Base-by-base conservation (phyloP, 2,888 invertebrate genomes). In the Drosophila rellima region DNA sequence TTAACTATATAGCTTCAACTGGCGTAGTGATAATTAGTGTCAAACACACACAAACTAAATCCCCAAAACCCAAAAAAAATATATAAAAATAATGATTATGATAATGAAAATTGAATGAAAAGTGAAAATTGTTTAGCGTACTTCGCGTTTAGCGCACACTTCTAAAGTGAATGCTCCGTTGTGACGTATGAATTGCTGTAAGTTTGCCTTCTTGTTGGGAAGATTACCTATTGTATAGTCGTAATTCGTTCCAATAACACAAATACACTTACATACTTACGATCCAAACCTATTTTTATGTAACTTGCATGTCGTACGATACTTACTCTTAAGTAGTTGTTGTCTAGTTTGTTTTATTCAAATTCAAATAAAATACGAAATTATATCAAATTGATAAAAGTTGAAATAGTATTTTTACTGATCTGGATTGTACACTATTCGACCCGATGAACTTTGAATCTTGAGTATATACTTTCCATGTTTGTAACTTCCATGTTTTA, bases 1-100 rank as follows among this genome's bases (percentile, higher is more conserved):
- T 48, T 47, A 88, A 70, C 70, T 75, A 74, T 80, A 75, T 74
- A 78, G 80, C 87, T 88, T 86, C 84, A 81, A 85, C 80, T 88
- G 84, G 76, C 84, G 89, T 86, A 90, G 87, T 88, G 88, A 86
- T 88, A 86, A 87, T 86, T 80, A 80, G 87, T 88, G 90, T 88
- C 81, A 86, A 88, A 88, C 87, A 88, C 90, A 86, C 80, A 88
- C 82, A 80, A 80, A 81, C 50, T 50, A 61, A 64, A 48, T 31
- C 45, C 31, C 15, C 33, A 39, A 54, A 17, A 15, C 11, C 26
- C 31, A 26, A 73, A 52, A 68, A 31, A 76, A 39, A 66, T 31
- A 57, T 66, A 18, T 52, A 39, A 26, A 8, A 59, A 44, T 47
- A 47, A 60, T 10, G 64, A 57, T 57, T 44, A 42, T 18, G 2